phyloP scores from a whole-genome alignment of 2,797 vertebrate species.

The Notoglanidium macrostoma region DNA sequence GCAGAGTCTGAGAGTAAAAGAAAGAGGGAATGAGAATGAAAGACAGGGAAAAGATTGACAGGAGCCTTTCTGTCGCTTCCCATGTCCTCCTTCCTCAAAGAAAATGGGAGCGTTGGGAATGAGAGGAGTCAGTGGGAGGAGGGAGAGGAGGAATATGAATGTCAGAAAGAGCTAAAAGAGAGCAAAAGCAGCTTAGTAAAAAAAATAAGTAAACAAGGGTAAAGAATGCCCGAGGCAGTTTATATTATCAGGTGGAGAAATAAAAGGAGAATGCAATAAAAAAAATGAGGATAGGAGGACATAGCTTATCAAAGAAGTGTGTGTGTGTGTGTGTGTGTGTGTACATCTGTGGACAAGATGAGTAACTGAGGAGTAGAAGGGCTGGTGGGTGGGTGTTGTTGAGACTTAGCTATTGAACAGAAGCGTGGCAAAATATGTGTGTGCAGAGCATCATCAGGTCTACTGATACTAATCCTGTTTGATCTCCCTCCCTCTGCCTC shows the following conservation, averaged over 20 bases:
- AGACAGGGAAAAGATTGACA: constrained; percentile 19
- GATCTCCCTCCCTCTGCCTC: constrained; percentile 36
- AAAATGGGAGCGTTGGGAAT: not conserved
- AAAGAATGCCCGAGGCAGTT: constrained; percentile 50
- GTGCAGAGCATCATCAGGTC: constrained; percentile 45
- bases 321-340: not conserved
- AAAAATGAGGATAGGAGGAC: constrained; percentile 12
- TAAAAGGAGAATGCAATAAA: constrained; percentile 44
- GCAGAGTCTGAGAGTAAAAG: constrained; percentile 19
- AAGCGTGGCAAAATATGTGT: constrained; percentile 43
- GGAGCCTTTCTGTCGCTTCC: constrained; percentile 17
- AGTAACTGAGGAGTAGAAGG: constrained; percentile 24
- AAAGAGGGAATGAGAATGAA: constrained; percentile 25
- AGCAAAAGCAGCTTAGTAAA: constrained; percentile 16
- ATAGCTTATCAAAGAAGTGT: constrained; percentile 39
- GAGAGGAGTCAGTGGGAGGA: constrained; percentile 45
- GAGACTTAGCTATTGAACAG: constrained; percentile 40
- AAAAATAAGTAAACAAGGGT: constrained; percentile 46
- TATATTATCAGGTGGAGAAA: constrained; percentile 22
- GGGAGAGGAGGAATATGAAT: constrained; percentile 46
- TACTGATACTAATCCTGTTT: constrained; percentile 55
- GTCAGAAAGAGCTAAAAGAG: constrained; percentile 36
- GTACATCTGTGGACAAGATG: constrained; percentile 34
- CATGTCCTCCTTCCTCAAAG: constrained; percentile 21
- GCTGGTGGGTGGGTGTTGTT: constrained; percentile 30